These are phyloP conservation scores for Scytalopus superciliaris DNA, from an alignment of 2,113 vertebrate genomes.

Conservation along the genomic window DNA sequence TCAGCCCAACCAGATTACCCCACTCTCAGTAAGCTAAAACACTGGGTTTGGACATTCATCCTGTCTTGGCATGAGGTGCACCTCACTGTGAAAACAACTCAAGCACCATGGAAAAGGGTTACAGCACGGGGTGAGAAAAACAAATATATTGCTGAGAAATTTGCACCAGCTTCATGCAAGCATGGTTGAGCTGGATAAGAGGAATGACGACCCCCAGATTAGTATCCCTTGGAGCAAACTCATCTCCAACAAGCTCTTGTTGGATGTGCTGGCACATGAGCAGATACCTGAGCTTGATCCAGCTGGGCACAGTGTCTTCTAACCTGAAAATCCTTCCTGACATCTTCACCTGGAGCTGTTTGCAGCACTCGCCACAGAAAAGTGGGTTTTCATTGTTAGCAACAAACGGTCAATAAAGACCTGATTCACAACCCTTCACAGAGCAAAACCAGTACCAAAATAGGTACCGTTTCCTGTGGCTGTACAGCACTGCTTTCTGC, in stretches of 20 bases:
- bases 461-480: not conserved
- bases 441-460: not conserved
- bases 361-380: not conserved
- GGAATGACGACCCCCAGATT: not conserved
- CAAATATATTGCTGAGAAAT: not conserved
- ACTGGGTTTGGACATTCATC: not conserved
- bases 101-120: not conserved
- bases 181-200: not conserved
- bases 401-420: not conserved
- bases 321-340: not conserved
- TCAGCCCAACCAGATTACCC: not conserved
- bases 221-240: not conserved
- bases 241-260: not conserved
- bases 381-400: not conserved
- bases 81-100: not conserved
- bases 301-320: not conserved
- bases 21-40: not conserved
- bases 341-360: not conserved
- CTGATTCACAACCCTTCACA: not conserved
- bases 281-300: not conserved
- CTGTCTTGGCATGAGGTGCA: not conserved
- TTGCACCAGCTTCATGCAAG: not conserved
- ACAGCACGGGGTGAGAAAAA: not conserved
- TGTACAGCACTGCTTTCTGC: not conserved
- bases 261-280: not conserved